phyloP scores from a whole-genome alignment of 1,140 invertebrate genomes.

The silkworm (Bombyx mori) region DNA sequence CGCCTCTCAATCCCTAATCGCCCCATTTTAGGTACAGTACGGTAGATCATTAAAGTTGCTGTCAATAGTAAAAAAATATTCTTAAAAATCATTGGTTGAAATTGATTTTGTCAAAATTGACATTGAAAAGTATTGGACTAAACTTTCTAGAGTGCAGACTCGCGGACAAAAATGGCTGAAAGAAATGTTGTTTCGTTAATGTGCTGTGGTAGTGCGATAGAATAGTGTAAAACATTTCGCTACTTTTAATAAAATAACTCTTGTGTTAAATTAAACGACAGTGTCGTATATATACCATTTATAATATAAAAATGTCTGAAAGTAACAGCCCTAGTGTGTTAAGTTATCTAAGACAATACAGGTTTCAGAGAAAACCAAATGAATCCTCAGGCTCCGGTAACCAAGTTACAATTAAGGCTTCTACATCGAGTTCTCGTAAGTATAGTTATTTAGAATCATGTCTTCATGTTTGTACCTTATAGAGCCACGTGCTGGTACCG shows the following conservation, averaged over 20 bases:
- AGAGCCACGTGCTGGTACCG: constrained; percentile 25
- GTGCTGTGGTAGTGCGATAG: constrained; percentile 36
- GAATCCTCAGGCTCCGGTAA: constrained; percentile 33
- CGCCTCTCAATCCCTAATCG: too few species aligned
- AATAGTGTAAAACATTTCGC: constrained; percentile 32
- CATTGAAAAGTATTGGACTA: constrained; percentile 22
- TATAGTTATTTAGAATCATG: constrained; percentile 8
- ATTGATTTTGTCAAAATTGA: constrained; percentile 9
- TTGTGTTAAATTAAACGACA: too few species aligned
- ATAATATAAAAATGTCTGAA: constrained; percentile 45
- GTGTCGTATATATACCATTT: too few species aligned
- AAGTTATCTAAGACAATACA: constrained; percentile 67
- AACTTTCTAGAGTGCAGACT: constrained; percentile 29
- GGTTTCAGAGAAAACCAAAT: constrained; percentile 63
- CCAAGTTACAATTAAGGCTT: constrained; percentile 40
- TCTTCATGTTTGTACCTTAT: background rate
- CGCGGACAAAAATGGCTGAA: constrained; percentile 61
- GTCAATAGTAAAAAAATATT: constrained; percentile 22
- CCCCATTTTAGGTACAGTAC: too few species aligned
- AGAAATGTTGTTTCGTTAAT: constrained; percentile 48
- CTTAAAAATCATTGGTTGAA: constrained; percentile 16
- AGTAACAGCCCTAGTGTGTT: constrained; percentile 61
- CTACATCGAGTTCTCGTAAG: constrained; percentile 44
- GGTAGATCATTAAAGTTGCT: constrained; percentile 2
- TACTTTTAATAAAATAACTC: constrained; percentile 7